Conservation (phyloP, 2,113 vertebrate species). For the Poeciliopsis retropinna region DNA sequence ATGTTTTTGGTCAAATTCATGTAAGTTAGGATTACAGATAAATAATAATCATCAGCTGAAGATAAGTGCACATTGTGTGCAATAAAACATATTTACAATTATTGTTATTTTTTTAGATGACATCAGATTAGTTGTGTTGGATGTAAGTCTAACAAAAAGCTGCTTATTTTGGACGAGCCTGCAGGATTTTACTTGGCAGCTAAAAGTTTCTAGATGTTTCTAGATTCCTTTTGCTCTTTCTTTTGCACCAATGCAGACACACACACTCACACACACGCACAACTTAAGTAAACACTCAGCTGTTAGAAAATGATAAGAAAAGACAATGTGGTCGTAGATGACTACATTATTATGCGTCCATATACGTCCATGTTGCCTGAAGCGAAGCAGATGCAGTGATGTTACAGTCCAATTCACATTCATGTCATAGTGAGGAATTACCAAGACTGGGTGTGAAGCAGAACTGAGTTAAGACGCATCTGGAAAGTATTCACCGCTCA, state of each 20-base stretch:
- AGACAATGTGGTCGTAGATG: not conserved
- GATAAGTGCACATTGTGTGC: too few species aligned
- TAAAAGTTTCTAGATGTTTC: not conserved
- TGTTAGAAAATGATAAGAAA: not conserved
- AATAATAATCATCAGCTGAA: too few species aligned
- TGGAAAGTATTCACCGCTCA: too few species aligned
- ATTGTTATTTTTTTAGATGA: too few species aligned
- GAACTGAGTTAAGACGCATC: not conserved
- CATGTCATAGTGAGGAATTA: not conserved
- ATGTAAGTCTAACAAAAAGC: not conserved
- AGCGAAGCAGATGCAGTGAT: constrained; percentile 32
- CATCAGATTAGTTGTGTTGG: too few species aligned
- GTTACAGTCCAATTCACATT: constrained; percentile 20
- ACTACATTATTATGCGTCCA: not conserved
- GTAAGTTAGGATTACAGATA: too few species aligned
- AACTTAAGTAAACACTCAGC: not conserved
- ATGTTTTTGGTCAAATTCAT: not conserved
- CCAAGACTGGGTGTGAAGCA: not conserved
- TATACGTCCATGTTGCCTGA: not conserved
- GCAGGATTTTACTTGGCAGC: too few species aligned
- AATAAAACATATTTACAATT: too few species aligned
- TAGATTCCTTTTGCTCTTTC: not conserved
- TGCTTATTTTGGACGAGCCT: not conserved
- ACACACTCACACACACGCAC: not conserved
- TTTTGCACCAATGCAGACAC: not conserved